phyloP scores from a whole-genome alignment of 2,797 vertebrate genomes.

The Phoeniculus purpureus region DNA sequence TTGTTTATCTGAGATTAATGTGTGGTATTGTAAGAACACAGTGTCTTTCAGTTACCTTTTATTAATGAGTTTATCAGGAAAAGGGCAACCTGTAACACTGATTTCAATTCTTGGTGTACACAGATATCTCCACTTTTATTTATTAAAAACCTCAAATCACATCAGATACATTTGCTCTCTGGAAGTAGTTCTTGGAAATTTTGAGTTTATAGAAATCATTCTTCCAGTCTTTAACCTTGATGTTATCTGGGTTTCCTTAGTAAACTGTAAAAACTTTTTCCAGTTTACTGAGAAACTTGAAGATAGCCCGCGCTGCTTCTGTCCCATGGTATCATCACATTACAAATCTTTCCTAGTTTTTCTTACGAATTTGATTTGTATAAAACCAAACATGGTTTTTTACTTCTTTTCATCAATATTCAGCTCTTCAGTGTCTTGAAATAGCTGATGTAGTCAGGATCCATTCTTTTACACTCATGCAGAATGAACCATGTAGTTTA shows the following conservation, averaged over 20 bases:
- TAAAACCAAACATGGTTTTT: not conserved
- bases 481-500: not conserved
- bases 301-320: rapidly evolving
- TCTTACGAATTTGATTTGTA: not conserved
- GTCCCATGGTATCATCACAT: rapidly evolving
- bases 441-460: not conserved
- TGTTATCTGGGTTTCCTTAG: not conserved
- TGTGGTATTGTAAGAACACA: too few relatives aligned
- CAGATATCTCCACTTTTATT: not conserved
- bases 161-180: not conserved
- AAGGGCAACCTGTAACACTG: not conserved
- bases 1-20: not conserved
- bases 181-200: not conserved
- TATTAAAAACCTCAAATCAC: not conserved
- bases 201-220: not conserved
- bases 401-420: not conserved
- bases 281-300: not conserved
- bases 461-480: not conserved
- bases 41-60: not conserved
- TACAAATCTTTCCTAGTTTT: not conserved
- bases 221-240: not conserved
- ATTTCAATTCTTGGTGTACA: not conserved
- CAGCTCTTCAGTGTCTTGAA: not conserved
- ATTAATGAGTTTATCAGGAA: not conserved
- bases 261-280: not conserved